Evolutionary conservation across 2,797 vertebrate genomes (phyloP), one percentile per base, ranked within the genome.

Genomic region (Megalops cyprinoides): DNA sequence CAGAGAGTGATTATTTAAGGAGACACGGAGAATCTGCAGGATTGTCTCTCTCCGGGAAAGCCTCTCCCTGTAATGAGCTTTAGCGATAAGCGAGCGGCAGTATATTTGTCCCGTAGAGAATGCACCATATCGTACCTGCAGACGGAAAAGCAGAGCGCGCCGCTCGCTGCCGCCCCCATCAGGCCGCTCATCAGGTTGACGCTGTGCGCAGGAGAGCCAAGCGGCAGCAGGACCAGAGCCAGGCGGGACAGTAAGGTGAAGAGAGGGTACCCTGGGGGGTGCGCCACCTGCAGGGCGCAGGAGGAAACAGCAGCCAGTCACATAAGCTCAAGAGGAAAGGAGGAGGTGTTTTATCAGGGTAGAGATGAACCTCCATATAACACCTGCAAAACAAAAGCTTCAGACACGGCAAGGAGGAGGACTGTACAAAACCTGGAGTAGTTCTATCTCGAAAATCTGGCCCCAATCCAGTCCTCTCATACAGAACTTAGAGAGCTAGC

Each of bases 261-360:
- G 87, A 99, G 86, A 31, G 98, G 98, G 83, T 99, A 99, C 84
- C 98, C 97, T 0, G 98, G 98, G 90, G 98, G 98, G 86, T 99
- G 98, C 77, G 98, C 97, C 69, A 99, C 97, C 98, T 99, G 83
- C 0, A 9, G 90, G 77, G 82, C 84, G 18, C 25, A 10, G 49
- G 25, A 48, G 65, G 42, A 31, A 39, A 81, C 31, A n/a, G 73
- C 28, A 37, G 51, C 6, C 55, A 62, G 44, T 75, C 44, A 65
- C n/a, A n/a, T n/a, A n/a, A n/a, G n/a, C n/a, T n/a, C n/a, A n/a
- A n/a, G n/a, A n/a, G n/a, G n/a, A n/a, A n/a, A n/a, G n/a, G 71
- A n/a, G 42, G 39, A 3, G 15, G 18, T 37, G 62, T 39, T 67
- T 20, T 37, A 2, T 37, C 31, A 67, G 34, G 62, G 39, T 34